Evolutionary conservation across 2,797 vertebrate species (phyloP).

Genomic region (Glossophaga mutica): DNA sequence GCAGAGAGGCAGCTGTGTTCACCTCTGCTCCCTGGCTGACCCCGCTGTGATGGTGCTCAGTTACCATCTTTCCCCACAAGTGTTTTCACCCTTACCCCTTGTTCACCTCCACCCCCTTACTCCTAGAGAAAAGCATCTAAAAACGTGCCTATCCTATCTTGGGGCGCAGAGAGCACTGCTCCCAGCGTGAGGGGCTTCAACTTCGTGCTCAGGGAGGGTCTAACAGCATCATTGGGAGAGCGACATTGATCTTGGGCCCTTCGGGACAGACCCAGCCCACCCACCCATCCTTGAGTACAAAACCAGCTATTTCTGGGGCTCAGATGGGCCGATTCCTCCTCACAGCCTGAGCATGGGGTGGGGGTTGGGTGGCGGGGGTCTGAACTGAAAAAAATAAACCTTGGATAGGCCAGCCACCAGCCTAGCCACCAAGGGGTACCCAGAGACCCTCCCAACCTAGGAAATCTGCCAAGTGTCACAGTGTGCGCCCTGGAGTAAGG

Average conservation of each 20-base stretch:
- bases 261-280: no score
- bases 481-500: background rate
- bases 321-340: background rate
- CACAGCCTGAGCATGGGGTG: background rate
- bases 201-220: no score
- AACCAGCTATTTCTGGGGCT: background rate
- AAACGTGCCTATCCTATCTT: background rate
- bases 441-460: background rate
- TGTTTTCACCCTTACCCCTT: background rate
- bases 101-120: background rate
- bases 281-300: background rate
- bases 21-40: background rate
- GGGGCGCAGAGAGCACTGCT: no score
- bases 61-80: background rate
- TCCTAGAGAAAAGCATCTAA: background rate
- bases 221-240: background rate
- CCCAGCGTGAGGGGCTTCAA: background rate
- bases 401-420: background rate
- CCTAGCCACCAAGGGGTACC: background rate
- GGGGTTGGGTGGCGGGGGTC: background rate
- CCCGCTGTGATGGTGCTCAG: accelerated
- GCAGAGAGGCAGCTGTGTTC: background rate
- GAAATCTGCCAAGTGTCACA: background rate
- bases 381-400: background rate
- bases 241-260: accelerated